Evolutionary conservation across 2,888 invertebrate genomes (phyloP), one percentile per base, ranked within the genome.

Genomic region (Sphecodes monilicornis): DNA sequence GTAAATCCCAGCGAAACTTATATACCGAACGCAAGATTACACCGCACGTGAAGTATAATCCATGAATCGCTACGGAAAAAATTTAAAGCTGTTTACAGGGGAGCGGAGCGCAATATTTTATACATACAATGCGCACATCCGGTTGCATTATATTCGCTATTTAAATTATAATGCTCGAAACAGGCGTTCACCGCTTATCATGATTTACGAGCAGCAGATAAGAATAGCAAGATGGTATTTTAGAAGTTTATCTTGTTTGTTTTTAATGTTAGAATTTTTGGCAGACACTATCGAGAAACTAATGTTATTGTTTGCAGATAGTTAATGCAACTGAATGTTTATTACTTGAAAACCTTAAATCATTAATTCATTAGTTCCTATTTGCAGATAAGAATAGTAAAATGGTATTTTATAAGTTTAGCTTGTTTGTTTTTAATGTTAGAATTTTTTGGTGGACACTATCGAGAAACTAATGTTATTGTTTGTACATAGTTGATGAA

Each of bases 81-180:
- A 36, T 66, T 36, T 66, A 36, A 66, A 66, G 64, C 64, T 66
- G 64, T 32, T 66, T 66, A 66, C 32, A 32, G 18, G 10, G 32
- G 22, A 10, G 32, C 64, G 18, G 18, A 3, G 6, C 3, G 32
- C 36, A 6, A 66, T 32, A 22, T 66, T 32, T 66, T 66, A 66
- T 66, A 32, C 64, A 66, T 18, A 66, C 32, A 32, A 32, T 66
- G 22, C 22, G 32, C 32, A 10, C 64, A 66, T 66, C 64, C 10
- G 32, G 1, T 10, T 22, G 18, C 36, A 66, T 66, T 66, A 66
- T 66, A 66, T 32, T 36, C 64, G 8, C 22, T 66, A 66, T 32
- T 32, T 32, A 66, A 66, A 32, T 66, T 66, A 32, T 64, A 32
- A 32, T 36, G 32, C 18, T 11, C 10, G 3, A 5, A 66, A 32